phyloP scores from a whole-genome alignment of 2,888 invertebrate genomes.

The Apocheima hispidaria region DNA sequence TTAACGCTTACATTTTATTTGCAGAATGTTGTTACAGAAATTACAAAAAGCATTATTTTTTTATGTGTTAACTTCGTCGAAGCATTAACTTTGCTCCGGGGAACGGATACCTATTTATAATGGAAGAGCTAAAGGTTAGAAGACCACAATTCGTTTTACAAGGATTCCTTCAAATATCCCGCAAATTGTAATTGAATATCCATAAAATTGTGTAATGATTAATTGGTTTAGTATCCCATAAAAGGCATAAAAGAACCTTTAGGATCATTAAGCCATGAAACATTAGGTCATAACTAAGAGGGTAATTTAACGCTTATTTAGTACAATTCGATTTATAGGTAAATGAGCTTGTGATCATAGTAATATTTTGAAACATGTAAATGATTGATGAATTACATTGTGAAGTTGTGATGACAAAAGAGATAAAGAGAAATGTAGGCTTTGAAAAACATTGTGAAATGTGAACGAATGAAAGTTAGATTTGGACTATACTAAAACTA shows the following conservation, averaged over 20 bases:
- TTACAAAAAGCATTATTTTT: too few relatives aligned
- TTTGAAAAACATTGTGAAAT: too few relatives aligned
- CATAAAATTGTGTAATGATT: conserved; percentile 1
- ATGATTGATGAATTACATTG: neutral
- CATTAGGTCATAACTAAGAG: conserved; percentile 19
- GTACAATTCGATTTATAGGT: conserved; percentile 4
- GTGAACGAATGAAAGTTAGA: too few relatives aligned
- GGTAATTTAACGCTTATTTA: conserved; percentile 15
- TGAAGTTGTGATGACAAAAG: neutral
- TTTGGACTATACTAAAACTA: too few relatives aligned
- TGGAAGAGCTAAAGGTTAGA: neutral
- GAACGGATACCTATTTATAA: neutral
- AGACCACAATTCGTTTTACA: conserved; percentile 1
- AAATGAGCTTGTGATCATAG: neutral
- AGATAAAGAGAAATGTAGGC: neutral
- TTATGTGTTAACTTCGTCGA: too few relatives aligned
- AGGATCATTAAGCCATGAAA: conserved; percentile 7
- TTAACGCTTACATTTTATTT: too few relatives aligned
- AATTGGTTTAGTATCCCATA: conserved; percentile 4
- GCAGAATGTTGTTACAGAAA: too few relatives aligned
- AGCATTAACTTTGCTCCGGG: neutral
- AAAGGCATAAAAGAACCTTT: neutral
- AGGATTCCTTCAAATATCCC: conserved; percentile 38
- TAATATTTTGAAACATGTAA: conserved; percentile 4
- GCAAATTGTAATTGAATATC: conserved; percentile 17